Conservation (phyloP, 2,113 vertebrate genomes). For the Rhinopomastus cyanomelas region DNA sequence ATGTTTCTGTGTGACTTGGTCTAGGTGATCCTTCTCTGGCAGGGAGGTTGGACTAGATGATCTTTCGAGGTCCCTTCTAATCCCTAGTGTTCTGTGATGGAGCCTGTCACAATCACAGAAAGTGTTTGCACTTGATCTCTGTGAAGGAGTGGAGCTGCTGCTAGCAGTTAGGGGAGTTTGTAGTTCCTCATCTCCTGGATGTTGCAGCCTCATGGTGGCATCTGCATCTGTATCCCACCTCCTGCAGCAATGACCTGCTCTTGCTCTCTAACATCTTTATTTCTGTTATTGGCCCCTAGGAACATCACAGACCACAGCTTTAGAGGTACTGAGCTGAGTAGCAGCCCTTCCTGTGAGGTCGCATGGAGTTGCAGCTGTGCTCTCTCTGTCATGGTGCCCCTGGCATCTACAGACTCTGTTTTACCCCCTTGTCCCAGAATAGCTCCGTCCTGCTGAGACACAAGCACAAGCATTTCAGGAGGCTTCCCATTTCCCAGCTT, state of each 20-base stretch:
- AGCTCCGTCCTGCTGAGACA: not conserved
- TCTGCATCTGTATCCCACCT: not conserved
- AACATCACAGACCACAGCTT: not conserved
- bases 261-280: not conserved
- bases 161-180: not conserved
- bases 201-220: fast-evolving
- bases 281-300: not conserved
- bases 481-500: conserved; percentile 40
- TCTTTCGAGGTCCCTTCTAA: too few species aligned
- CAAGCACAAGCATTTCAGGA: conserved; percentile 8
- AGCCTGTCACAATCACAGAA: too few species aligned
- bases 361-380: not conserved
- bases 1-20: too few species aligned
- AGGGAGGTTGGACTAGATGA: too few species aligned
- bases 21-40: too few species aligned
- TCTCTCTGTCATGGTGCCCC: not conserved
- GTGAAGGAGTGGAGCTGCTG: not conserved
- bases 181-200: fast-evolving
- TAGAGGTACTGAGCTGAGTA: not conserved
- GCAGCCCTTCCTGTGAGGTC: not conserved
- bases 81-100: too few species aligned
- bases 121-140: not conserved
- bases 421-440: not conserved
- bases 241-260: not conserved
- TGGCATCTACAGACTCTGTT: not conserved